Conservation (phyloP, 2,797 vertebrate species). For the Sus cebifrons region DNA sequence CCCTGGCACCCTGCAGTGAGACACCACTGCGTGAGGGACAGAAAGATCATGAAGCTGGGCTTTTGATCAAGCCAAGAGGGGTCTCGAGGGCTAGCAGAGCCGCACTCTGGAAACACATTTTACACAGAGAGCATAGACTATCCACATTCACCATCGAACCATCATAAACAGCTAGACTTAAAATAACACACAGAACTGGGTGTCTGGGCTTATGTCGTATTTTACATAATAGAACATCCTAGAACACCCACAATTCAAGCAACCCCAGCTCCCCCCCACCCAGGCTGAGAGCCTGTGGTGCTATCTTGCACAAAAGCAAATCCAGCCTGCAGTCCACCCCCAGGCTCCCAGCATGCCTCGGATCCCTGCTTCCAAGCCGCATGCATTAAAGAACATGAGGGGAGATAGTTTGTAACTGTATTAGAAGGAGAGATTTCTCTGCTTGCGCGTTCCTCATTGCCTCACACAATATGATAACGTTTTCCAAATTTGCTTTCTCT, state of each 20-base stretch:
- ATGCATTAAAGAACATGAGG: not conserved
- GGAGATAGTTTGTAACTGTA: not conserved
- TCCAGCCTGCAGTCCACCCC: not conserved
- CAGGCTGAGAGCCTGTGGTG: not conserved
- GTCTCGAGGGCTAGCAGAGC: not conserved
- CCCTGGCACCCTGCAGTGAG: not conserved
- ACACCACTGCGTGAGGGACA: not conserved
- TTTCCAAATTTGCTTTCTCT: constrained; percentile 13
- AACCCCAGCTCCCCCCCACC: not conserved
- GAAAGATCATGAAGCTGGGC: not conserved
- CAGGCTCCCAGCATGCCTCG: not conserved
- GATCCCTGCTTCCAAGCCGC: not conserved
- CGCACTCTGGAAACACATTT: not conserved
- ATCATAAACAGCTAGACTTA: not conserved
- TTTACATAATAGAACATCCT: not conserved
- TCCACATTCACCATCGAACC: not conserved
- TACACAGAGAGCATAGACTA: not conserved
- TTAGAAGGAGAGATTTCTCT: not conserved
- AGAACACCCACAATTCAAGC: not conserved
- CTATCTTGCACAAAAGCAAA: not conserved
- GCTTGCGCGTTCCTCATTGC: not conserved
- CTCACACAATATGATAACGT: not conserved
- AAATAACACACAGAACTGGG: not conserved
- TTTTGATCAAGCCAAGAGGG: not conserved
- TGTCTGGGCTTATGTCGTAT: not conserved